Conservation (phyloP, 2,797 vertebrate genomes). For the Spinibarbus caldwelli region DNA sequence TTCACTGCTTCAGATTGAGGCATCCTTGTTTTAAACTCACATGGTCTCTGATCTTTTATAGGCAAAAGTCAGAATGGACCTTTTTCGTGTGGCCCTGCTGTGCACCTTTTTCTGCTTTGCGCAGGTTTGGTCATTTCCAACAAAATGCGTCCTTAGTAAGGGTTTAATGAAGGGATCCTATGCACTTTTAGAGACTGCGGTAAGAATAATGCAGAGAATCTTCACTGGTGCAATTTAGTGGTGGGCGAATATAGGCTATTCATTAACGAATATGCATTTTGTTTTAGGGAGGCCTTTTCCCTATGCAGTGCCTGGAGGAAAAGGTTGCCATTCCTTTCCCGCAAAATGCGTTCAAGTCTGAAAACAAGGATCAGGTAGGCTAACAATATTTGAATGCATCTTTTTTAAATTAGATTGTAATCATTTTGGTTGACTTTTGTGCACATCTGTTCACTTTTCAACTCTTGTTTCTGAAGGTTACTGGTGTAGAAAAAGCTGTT, state of each 20-base stretch:
- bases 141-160: constrained; percentile 45
- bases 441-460: neutral
- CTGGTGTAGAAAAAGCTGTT: constrained; percentile 37
- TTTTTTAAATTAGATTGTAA: neutral
- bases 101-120: constrained; percentile 42
- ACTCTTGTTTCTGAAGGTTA: constrained; percentile 2
- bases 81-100: constrained; percentile 39
- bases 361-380: constrained; percentile 39
- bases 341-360: constrained; percentile 38
- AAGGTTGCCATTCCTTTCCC: constrained; percentile 50
- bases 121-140: constrained; percentile 37
- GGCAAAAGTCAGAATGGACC: constrained; percentile 42
- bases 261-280: neutral
- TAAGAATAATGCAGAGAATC: neutral
- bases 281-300: constrained; percentile 54
- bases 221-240: neutral
- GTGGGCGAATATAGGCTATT: too few species aligned
- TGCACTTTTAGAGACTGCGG: constrained; percentile 47
- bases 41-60: neutral
- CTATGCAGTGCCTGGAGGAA: constrained; percentile 51
- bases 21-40: neutral
- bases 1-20: neutral
- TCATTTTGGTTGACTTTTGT: neutral
- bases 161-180: constrained; percentile 30
- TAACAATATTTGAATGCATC: neutral